Evolutionary conservation across 1,140 invertebrate genomes (phyloP).

Genomic region (Caenorhabditis elegans): DNA sequence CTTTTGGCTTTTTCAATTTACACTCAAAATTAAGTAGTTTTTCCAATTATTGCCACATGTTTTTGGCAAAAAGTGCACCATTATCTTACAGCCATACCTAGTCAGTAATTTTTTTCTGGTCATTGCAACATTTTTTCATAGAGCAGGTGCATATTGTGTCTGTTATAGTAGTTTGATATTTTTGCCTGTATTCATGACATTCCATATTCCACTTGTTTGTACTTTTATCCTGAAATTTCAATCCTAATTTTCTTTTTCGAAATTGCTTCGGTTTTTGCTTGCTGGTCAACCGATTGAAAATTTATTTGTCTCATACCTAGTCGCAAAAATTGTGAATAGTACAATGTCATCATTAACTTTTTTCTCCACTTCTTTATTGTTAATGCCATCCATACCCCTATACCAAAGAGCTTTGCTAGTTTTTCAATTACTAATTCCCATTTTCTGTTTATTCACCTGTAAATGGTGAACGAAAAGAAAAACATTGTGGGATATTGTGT

Average conservation of each 20-base stretch:
- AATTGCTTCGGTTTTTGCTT: conserved; percentile 1
- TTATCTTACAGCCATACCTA: background rate
- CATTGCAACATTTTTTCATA: background rate
- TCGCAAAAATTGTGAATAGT: background rate
- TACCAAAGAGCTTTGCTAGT: background rate
- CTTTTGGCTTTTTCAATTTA: too few species aligned
- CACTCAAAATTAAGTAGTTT: too few species aligned
- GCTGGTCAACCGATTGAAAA: background rate
- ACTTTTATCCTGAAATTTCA: background rate
- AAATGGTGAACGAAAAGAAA: background rate
- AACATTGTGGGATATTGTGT: background rate
- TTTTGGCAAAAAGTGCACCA: too few species aligned
- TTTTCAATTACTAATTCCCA: background rate
- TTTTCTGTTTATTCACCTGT: conserved; percentile 11
- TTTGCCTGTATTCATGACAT: background rate
- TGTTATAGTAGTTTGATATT: too few species aligned
- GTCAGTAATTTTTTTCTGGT: background rate
- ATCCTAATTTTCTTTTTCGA: background rate
- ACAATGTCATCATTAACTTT: background rate
- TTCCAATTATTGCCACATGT: too few species aligned
- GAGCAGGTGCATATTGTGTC: background rate
- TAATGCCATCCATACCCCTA: background rate
- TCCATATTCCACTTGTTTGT: background rate
- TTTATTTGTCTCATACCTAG: background rate
- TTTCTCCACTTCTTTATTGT: background rate